Conservation (phyloP, 2,113 vertebrate genomes). For the Xenopus borealis region DNA sequence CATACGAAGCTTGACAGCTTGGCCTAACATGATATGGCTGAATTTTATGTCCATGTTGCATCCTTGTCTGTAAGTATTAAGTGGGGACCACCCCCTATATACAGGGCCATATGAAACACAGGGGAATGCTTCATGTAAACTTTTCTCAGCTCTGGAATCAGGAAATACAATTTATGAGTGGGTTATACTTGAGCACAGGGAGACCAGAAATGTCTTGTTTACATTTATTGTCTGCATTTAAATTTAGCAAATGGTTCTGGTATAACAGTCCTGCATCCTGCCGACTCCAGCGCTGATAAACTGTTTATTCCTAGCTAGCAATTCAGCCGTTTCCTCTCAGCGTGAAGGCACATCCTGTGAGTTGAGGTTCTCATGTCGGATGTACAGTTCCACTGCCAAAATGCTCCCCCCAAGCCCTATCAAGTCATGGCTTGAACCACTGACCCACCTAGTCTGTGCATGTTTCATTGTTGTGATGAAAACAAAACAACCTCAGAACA, state of each 20-base stretch:
- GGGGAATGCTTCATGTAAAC: neutral
- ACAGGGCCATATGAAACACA: neutral
- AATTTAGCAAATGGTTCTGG: slow-evolving; percentile 39
- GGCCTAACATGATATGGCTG: no score
- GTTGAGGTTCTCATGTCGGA: slow-evolving; percentile 40
- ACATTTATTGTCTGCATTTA: slow-evolving; percentile 41
- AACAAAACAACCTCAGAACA: slow-evolving; percentile 29
- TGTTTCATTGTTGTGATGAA: slow-evolving; percentile 25
- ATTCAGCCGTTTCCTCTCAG: slow-evolving; percentile 46
- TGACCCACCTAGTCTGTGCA: slow-evolving; percentile 42
- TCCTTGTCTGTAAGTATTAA: no score
- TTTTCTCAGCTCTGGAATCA: neutral
- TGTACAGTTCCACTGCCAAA: slow-evolving; percentile 39
- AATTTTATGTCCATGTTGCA: no score
- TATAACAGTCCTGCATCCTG: slow-evolving; percentile 38
- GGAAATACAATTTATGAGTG: neutral
- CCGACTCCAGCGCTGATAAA: slow-evolving; percentile 42
- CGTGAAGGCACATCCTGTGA: slow-evolving; percentile 45
- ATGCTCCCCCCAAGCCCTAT: slow-evolving; percentile 28
- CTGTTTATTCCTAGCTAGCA: slow-evolving; percentile 46
- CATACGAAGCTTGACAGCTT: no score
- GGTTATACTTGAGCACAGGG: neutral
- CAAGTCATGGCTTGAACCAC: slow-evolving; percentile 6
- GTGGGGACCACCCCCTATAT: no score
- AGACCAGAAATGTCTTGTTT: slow-evolving; percentile 44